Evolutionary conservation across 2,888 invertebrate genomes (phyloP).

Genomic region (Drosophila mettleri): DNA sequence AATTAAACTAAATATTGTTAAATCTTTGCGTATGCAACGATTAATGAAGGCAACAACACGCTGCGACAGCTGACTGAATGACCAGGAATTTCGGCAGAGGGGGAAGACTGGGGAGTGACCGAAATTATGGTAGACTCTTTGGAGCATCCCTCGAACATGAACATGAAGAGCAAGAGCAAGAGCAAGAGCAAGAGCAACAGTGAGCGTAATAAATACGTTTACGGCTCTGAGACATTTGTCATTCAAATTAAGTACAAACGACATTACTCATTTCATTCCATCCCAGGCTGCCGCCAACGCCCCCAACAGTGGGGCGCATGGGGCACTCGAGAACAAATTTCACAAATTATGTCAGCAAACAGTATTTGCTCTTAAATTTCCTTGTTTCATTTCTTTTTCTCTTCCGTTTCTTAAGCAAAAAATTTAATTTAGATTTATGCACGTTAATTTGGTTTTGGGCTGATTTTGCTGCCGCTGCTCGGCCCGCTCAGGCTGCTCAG

Average conservation of each 20-base stretch:
- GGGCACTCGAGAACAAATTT: conserved; percentile 25
- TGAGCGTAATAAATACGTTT: conserved; percentile 68
- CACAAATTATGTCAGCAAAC: conserved; percentile 26
- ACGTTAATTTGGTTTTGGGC: conserved; percentile 24
- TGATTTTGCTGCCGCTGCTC: conserved; percentile 9
- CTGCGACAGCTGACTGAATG: conserved; percentile 45
- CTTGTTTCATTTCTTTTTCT: conserved; percentile 1
- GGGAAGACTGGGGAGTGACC: neutral
- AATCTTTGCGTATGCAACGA: conserved; percentile 40
- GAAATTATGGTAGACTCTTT: conserved; percentile 17
- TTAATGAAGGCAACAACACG: conserved; percentile 51
- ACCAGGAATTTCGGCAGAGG: conserved; percentile 18
- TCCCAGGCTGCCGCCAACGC: neutral
- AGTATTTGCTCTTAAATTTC: conserved; percentile 10
- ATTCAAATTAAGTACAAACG: conserved; percentile 75
- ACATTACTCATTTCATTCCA: conserved; percentile 69
- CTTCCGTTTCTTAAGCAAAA: neutral
- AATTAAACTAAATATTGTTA: conserved; percentile 60
- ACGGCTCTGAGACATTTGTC: conserved; percentile 67
- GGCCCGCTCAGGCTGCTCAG: too few relatives aligned
- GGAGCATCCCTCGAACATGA: conserved; percentile 10
- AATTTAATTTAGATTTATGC: conserved; percentile 59
- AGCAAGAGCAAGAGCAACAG: conserved; percentile 18
- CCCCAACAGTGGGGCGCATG: conserved; percentile 14
- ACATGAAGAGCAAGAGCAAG: conserved; percentile 7